Conservation (phyloP, 2,113 vertebrate species). For the Zosterops lateralis region DNA sequence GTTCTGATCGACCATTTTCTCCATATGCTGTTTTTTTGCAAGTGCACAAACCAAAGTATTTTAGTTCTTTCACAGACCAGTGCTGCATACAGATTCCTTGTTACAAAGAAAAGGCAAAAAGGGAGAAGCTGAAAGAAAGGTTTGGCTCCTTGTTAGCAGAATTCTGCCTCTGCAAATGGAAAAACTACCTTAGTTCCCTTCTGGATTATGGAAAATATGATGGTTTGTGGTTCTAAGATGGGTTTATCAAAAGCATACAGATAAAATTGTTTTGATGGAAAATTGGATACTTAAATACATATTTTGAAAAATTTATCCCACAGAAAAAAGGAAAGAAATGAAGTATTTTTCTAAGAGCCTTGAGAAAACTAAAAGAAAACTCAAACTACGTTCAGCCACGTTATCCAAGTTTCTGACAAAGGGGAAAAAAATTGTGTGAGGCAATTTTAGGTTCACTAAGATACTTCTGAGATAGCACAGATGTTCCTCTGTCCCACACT, state of each 20-base stretch:
- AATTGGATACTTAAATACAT: not conserved
- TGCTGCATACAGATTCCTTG: not conserved
- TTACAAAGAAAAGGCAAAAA: not conserved
- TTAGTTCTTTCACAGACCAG: not conserved
- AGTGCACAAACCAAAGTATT: not conserved
- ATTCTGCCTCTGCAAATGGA: not conserved
- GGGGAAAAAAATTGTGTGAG: not conserved
- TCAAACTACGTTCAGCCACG: not conserved
- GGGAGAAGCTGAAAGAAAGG: not conserved
- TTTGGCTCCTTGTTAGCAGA: not conserved
- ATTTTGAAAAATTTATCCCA: not conserved
- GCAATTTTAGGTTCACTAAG: constrained; percentile 17
- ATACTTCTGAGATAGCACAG: constrained; percentile 41
- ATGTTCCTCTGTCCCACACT: constrained; percentile 40
- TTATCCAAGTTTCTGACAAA: not conserved
- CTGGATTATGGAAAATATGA: not conserved
- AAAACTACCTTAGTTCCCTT: not conserved
- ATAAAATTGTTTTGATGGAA: not conserved
- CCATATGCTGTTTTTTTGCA: not conserved
- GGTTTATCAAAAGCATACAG: not conserved
- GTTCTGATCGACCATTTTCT: not conserved
- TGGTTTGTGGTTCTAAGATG: not conserved
- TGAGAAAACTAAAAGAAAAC: not conserved
- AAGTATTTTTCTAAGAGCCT: not conserved
- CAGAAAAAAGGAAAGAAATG: not conserved